Percentiles rank a stretch among this genome's conserved stretches.
These are phyloP conservation scores for Orbicella faveolata DNA, from an alignment of 64 coral and sea anemone species.

Conservation along the genomic window DNA sequence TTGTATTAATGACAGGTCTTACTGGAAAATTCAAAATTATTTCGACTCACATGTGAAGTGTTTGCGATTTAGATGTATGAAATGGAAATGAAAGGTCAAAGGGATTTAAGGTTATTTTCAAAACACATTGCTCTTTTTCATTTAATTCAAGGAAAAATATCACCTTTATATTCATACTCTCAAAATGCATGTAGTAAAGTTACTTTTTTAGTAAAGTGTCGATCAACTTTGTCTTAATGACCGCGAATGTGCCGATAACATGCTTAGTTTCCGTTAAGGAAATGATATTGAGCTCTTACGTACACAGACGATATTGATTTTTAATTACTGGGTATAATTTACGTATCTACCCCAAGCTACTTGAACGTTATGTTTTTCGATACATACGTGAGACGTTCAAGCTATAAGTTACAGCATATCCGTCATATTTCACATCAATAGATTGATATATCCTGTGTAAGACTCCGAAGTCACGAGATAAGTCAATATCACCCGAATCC, in stretches of 20 bases:
- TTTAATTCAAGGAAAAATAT: too few relatives aligned
- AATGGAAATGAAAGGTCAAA: too few relatives aligned
- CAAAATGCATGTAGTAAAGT: too few relatives aligned
- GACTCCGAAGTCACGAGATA: background rate
- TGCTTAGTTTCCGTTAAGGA: background rate
- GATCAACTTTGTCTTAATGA: background rate
- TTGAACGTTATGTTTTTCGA: background rate
- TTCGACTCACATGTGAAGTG: too few relatives aligned
- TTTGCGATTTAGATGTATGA: too few relatives aligned
- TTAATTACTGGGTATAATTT: slow-evolving; percentile 13
- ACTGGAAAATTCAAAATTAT: too few relatives aligned
- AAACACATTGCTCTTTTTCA: too few relatives aligned
- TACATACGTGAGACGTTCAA: background rate
- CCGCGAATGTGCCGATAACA: background rate
- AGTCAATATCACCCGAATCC: slow-evolving; percentile 7
- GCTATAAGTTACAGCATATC: slow-evolving; percentile 4
- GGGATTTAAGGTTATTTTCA: too few relatives aligned
- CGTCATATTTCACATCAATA: background rate
- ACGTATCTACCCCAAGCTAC: background rate
- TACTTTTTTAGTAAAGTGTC: background rate
- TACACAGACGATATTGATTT: background rate
- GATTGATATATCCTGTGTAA: slow-evolving; percentile 2
- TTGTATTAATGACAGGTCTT: background rate
- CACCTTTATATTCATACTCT: too few relatives aligned
- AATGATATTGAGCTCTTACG: slow-evolving; percentile 16